Conservation (phyloP, 2,888 invertebrate genomes). For the Lampropteryx suffumata region DNA sequence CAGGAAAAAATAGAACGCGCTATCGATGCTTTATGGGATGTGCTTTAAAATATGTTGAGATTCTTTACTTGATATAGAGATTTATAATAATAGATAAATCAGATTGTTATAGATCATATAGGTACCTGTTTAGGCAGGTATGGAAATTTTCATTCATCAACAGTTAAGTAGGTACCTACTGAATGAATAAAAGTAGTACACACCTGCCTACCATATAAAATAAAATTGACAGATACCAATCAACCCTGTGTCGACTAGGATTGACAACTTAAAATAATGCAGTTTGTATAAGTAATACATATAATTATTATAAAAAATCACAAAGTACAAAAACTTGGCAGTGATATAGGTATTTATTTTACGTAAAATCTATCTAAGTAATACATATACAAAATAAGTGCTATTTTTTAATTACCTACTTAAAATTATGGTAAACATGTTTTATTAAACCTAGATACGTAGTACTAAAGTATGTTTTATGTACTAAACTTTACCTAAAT, state of each 20-base stretch:
- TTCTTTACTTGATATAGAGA: too few relatives aligned
- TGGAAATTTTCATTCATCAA: too few relatives aligned
- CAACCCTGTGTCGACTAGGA: slow-evolving; percentile 81
- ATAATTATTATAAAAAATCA: slow-evolving; percentile 38
- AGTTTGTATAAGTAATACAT: slow-evolving; percentile 8
- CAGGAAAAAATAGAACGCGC: too few relatives aligned
- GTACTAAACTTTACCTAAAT: not conserved
- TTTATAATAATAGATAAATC: too few relatives aligned
- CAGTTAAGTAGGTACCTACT: not conserved
- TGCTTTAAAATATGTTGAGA: too few relatives aligned
- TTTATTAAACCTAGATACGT: slow-evolving; percentile 16
- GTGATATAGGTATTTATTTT: slow-evolving; percentile 59
- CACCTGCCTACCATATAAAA: not conserved
- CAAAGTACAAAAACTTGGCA: slow-evolving; percentile 63
- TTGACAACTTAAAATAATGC: slow-evolving; percentile 63
- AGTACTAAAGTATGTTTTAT: too few relatives aligned
- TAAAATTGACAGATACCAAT: too few relatives aligned
- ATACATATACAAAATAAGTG: not conserved
- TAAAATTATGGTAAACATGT: slow-evolving; percentile 46
- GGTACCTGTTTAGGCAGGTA: too few relatives aligned
- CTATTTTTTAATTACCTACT: slow-evolving; percentile 24
- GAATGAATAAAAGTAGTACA: too few relatives aligned
- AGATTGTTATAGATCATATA: too few relatives aligned
- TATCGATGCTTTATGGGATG: too few relatives aligned
- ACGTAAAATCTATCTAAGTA: slow-evolving; percentile 28